Percentiles rank a stretch among this genome's conserved stretches.
Conservation (phyloP, 1,140 invertebrate genomes). For the Caenorhabditis latens region DNA sequence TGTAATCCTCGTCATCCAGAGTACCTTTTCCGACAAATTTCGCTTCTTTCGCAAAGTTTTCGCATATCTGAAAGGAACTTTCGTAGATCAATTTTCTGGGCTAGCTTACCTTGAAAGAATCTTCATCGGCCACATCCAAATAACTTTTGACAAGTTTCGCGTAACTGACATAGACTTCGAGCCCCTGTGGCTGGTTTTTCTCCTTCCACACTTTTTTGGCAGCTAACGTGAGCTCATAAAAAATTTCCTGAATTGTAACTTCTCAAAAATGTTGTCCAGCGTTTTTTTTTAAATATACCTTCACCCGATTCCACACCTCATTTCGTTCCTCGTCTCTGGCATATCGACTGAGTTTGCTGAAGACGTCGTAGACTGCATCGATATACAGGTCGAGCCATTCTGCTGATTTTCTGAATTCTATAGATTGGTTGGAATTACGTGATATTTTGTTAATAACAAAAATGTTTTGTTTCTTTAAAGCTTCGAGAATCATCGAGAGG, state of each 20-base stretch:
- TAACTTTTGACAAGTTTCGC: constrained; percentile 65
- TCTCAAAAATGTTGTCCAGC: background rate
- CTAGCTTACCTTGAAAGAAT: constrained; percentile 59
- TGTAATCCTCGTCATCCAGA: constrained; percentile 60
- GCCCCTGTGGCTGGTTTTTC: constrained; percentile 58
- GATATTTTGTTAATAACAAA: background rate
- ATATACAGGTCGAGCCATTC: constrained; percentile 56
- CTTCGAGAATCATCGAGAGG: background rate
- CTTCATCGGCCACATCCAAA: constrained; percentile 63
- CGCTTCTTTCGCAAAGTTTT: constrained; percentile 61
- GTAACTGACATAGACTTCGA: constrained; percentile 59
- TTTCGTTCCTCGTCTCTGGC: constrained; percentile 61
- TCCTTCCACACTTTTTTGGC: constrained; percentile 64
- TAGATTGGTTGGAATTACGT: background rate
- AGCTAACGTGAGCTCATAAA: constrained; percentile 49
- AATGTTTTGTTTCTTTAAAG: no score
- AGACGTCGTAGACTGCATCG: constrained; percentile 59
- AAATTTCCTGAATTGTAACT: constrained; percentile 57
- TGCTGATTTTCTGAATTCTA: constrained; percentile 58
- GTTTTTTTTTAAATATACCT: constrained; percentile 36
- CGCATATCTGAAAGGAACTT: constrained; percentile 50
- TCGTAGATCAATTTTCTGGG: background rate
- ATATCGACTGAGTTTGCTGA: constrained; percentile 58
- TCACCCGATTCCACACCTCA: constrained; percentile 57
- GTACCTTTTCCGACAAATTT: constrained; percentile 61